Base-by-base conservation (phyloP, 2,113 vertebrate genomes). In the Mohoua ochrocephala region DNA sequence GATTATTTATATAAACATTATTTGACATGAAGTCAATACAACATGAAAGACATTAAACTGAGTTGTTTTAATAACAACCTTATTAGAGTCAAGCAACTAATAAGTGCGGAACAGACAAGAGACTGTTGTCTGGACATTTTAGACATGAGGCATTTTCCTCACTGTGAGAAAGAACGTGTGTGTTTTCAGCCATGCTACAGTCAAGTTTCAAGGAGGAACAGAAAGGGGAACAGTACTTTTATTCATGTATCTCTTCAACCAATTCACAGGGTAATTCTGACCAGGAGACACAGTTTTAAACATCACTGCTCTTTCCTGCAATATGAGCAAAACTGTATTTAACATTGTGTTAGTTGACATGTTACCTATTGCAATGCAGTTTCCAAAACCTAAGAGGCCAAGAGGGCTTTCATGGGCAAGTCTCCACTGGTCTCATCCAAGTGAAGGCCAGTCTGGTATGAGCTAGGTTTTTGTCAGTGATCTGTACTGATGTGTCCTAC, bases 21-120 rank as follows among this genome's bases (percentile, higher is more conserved):
- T 76, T 84, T 97, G 89, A 94, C 84, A 75, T 67, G 42, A 87
- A 95, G 45, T 95, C 95, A 95, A 74, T 89, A 79, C 65, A 91
- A 63, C 49, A 53, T 87, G 71, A 89, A 61, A 95, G 74, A 76
- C 53, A 76, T 71, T 84, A 71, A 84, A 75, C 41, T 73, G 78
- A 13, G 15, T 87, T 94, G 41, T 84, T 96, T 91, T 87, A 94
- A 78, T 73, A 95, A 89, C 87, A 91, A 73, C 37, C 49, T 92
- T 82, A 49, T 91, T 91, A 89, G 23, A 94, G 33, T 75, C 60
- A 74, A 91, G 73, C 35, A 84, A 65, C 57, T 87, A 82, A 7
- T 45, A 80, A 73, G 45, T 65, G 35, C 0, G 0, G 53, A 94
- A 73, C 13, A 57, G 73, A 87, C 30, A 57, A 68, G 77, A 93